Base-by-base conservation (phyloP, 30 jellyfish, hydroid and myxozoan genomes). In the Aurelia sp. region DNA sequence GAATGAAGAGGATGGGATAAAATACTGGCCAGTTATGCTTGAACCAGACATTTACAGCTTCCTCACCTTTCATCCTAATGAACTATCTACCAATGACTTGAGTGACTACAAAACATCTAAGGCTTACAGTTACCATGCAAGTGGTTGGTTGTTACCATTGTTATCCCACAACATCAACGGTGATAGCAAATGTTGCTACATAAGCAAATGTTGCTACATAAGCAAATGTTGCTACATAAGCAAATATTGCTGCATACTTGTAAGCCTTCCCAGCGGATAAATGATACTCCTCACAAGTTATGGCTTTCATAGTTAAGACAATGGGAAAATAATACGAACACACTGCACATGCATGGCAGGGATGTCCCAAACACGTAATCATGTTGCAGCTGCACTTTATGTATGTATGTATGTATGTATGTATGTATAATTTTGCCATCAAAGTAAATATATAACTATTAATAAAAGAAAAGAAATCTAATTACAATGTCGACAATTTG, bases 331-430 rank as follows among this genome's bases (percentile, higher is more conserved):
- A 12, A 38, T 27, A 13, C 48, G 74, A 13, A 51, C 77, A 30
- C 84, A 73, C 57, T 85, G 89, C 75, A 13, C 95, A 4, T 85
- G 88, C 70, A 65, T 72, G 86, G 86, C 86, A 17, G 92, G 92
- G 30, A 70, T 81, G 77, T 50, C 84, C 51, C 91, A 81, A 66
- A 35, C 78, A 11, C 5, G 47, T 15, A 66, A 66, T 22, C 72
- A 74, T 74, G 86, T 74, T 74, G 86, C 86, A 19, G 72, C 73
- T 15, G 75, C 75, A 41, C 73, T 74, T n/a, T n/a, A n/a, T n/a
- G n/a, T n/a, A n/a, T n/a, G n/a, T n/a, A n/a, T n/a, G n/a, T n/a
- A n/a, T n/a, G n/a, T n/a, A n/a, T n/a, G n/a, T n/a, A n/a, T n/a
- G n/a, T n/a, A n/a, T n/a, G n/a, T n/a, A n/a, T n/a, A n/a, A n/a